Conservation (phyloP, 2,797 vertebrate species). For the Callimico goeldii region DNA sequence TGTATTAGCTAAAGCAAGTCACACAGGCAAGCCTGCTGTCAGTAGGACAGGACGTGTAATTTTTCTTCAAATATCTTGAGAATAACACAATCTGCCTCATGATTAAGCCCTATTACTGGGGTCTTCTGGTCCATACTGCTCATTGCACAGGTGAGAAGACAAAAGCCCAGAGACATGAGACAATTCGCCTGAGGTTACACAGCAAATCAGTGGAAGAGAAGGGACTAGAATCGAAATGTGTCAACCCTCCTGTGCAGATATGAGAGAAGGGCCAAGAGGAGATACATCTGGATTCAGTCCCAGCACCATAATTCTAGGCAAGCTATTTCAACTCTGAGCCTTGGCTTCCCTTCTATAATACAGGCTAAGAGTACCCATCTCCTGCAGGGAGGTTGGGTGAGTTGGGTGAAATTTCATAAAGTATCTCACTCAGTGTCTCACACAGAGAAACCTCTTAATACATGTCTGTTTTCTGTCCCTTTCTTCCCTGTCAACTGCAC, state of each 20-base stretch:
- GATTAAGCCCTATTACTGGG: neutral
- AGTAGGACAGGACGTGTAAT: too few species aligned
- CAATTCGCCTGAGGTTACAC: neutral
- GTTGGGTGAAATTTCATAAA: fast-evolving
- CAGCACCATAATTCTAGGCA: neutral
- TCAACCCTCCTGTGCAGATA: neutral
- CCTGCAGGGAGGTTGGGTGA: neutral
- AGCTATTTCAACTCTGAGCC: neutral
- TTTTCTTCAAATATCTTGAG: neutral
- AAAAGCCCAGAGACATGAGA: neutral
- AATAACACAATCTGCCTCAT: neutral
- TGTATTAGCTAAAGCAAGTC: neutral
- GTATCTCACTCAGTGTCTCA: fast-evolving
- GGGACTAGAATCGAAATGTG: too few species aligned
- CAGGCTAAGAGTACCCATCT: fast-evolving
- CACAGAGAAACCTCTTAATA: neutral
- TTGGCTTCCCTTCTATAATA: neutral
- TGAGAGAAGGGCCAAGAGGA: neutral
- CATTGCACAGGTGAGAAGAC: neutral
- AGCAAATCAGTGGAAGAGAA: neutral
- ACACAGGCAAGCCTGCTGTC: neutral
- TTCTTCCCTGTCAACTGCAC: neutral
- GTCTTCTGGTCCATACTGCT: neutral
- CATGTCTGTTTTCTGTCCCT: neutral
- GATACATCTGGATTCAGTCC: neutral